Percentiles rank a stretch among this genome's conserved stretches.
phyloP scores from a whole-genome alignment of 64 coral and sea anemone species.

The Montipora foliosa region DNA sequence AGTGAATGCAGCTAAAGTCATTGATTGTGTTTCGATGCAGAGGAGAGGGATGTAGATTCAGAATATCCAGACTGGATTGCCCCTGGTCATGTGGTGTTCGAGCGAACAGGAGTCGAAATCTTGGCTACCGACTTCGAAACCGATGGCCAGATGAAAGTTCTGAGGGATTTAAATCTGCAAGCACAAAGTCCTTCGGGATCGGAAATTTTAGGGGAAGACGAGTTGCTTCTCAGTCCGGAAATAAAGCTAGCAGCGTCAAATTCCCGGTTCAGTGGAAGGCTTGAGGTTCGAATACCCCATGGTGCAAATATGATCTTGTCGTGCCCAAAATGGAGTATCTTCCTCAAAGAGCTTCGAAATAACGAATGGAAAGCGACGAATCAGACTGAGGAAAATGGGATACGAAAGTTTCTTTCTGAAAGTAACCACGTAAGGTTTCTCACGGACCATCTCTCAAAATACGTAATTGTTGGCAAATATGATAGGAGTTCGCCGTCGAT shows the following conservation, averaged over 20 bases:
- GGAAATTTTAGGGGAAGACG: not conserved
- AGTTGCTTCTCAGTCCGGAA: conserved; percentile 32
- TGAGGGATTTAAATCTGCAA: not conserved
- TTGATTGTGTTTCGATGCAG: not conserved
- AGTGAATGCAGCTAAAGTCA: not conserved
- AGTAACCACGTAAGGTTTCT: conserved; percentile 33
- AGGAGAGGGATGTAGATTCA: not conserved
- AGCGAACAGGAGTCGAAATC: conserved; percentile 29
- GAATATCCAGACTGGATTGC: not conserved
- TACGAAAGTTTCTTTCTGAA: not conserved
- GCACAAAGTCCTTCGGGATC: not conserved
- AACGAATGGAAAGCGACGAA: not conserved
- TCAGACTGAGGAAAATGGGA: not conserved
- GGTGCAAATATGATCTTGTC: conserved; percentile 19
- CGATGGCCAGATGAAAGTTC: not conserved
- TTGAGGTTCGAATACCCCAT: not conserved
- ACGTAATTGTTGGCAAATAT: conserved; percentile 54
- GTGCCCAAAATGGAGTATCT: conserved; percentile 21
- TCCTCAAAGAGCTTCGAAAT: not conserved
- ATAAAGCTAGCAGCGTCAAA: not conserved
- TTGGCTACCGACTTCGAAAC: not conserved
- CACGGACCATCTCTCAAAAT: conserved; percentile 30
- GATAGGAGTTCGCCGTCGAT: not conserved
- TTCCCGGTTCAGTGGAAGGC: not conserved
- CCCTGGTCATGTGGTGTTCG: not conserved